Evolutionary conservation across 2,888 invertebrate genomes (phyloP).

Genomic region (Eilema griseolum): DNA sequence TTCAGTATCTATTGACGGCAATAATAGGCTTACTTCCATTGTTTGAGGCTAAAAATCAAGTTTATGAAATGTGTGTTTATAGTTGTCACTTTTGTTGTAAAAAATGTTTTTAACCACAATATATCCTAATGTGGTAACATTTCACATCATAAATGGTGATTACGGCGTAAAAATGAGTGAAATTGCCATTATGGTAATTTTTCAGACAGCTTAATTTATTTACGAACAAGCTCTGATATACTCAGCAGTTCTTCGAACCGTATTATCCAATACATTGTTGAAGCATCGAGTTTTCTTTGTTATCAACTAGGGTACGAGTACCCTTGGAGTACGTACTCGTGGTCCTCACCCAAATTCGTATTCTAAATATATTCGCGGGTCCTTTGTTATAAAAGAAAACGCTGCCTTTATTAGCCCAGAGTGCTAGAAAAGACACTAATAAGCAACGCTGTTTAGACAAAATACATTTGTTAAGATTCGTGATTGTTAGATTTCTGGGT

Average conservation of each 20-base stretch:
- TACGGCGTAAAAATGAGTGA: background rate
- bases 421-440: background rate
- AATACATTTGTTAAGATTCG: background rate
- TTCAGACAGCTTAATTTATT: background rate
- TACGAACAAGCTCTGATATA: background rate
- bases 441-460: background rate
- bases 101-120: no score
- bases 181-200: background rate
- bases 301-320: constrained; percentile 8
- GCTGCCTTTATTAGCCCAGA: constrained; percentile 5
- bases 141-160: background rate
- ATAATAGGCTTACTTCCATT: no score
- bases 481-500: no score
- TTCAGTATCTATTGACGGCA: background rate
- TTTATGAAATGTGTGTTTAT: no score
- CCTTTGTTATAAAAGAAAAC: background rate
- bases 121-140: background rate
- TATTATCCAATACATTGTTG: constrained; percentile 18
- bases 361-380: background rate
- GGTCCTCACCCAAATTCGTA: constrained; percentile 13
- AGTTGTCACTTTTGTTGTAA: no score
- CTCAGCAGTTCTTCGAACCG: constrained; percentile 11
- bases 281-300: constrained; percentile 35
- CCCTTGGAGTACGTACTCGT: constrained; percentile 18
- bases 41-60: no score